Conservation (phyloP, 2,888 invertebrate species). For the Drosophila paranaensis region DNA sequence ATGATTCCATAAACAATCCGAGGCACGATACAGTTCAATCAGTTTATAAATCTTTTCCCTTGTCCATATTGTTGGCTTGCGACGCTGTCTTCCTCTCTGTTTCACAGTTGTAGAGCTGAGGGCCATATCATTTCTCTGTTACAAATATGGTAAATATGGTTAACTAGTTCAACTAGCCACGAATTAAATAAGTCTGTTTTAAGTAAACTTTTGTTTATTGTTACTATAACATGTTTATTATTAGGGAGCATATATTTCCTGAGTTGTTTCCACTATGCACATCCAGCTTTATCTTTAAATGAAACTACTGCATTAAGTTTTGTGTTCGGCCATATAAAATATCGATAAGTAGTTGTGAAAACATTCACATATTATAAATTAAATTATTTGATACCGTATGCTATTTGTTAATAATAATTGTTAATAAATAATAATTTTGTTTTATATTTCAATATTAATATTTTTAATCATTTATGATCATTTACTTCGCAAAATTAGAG, state of each 20-base stretch:
- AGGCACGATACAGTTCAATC: conserved; percentile 79
- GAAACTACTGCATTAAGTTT: not conserved
- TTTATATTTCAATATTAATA: too few species aligned
- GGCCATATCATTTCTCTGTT: conserved; percentile 37
- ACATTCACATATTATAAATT: too few species aligned
- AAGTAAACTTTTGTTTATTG: not conserved
- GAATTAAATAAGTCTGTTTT: not conserved
- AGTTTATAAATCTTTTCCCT: conserved; percentile 80
- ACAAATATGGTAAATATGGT: not conserved
- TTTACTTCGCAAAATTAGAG: too few species aligned
- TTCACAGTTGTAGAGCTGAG: conserved; percentile 13
- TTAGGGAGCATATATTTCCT: not conserved
- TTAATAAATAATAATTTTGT: not conserved
- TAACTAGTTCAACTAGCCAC: too few species aligned
- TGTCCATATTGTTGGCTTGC: conserved; percentile 78
- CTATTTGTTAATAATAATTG: too few species aligned
- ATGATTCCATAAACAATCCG: conserved; percentile 84
- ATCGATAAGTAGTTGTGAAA: too few species aligned
- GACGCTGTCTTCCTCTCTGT: conserved; percentile 33
- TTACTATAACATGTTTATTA: conserved; percentile 10
- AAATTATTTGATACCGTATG: too few species aligned
- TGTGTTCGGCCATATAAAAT: too few species aligned
- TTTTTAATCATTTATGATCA: too few species aligned
- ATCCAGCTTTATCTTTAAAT: not conserved
- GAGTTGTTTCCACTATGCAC: conserved; percentile 3